Base-by-base conservation (phyloP, 2,797 vertebrate species). In the Hapalemur alaotrensis region DNA sequence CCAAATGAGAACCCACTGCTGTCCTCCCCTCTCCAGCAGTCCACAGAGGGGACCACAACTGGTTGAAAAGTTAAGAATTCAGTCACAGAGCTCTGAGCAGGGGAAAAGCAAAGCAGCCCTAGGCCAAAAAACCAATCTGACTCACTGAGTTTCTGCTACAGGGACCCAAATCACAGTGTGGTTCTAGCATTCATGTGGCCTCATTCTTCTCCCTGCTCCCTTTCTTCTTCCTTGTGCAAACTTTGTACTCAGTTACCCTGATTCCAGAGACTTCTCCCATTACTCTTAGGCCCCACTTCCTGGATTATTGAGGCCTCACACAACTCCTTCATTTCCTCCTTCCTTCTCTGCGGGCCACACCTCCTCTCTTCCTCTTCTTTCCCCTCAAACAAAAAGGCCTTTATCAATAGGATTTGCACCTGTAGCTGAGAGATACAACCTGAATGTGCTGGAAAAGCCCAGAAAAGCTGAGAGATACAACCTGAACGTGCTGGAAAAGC, bases 401-500 rank as follows among this genome's bases (percentile, higher is more conserved):
- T 75, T 25, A 32, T 81, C 67, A 75, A 23, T 10, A 30, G 35
- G 23, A 54, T 95, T 54, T 15, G 22, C 23, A 50, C 15, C 46
- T 0, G 13, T 12, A 92, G 35, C 73, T 84, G 43, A 63, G 10
- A 5, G n/a, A 63, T 80, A 43, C 8, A 22, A n/a, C 10, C 63
- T 70, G 57, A 94, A 81, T 8, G 35, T 65, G 3, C 61, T 41
- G 7, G 67, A 73, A 92, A 89, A 85, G 13, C 48, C 83, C n/a
- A 69, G 48, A 93, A 95, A 83, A 92, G 35, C 73, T 84, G 43
- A 63, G 10, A 5, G n/a, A 63, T 80, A 41, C 8, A 22, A n/a
- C 10, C 63, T 70, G 57, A 94, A 81, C 7, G 35, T 65, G 3
- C 61, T 41, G 7, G 67, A 73, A 92, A 89, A 85, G 13, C 48